These are phyloP conservation scores for Orthosia incerta DNA, from an alignment of 2,888 invertebrate genomes.

Conservation along the genomic window DNA sequence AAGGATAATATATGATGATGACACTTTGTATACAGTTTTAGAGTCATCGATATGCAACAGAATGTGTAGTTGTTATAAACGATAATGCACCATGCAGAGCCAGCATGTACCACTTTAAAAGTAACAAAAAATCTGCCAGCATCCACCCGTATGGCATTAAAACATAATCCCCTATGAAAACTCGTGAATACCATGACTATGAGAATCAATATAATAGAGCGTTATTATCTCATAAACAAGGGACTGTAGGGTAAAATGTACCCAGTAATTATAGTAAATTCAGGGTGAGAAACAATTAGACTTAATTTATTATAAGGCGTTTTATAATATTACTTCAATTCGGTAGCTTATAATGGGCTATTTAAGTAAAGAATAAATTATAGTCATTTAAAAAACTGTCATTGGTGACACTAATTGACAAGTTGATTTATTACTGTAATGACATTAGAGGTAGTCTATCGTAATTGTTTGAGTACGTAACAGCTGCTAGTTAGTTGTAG, in stretches of 20 bases:
- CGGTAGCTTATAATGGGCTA: constrained; percentile 60
- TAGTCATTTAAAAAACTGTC: constrained; percentile 56
- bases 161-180: constrained; percentile 28
- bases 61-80: neutral
- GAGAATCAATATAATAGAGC: constrained; percentile 39
- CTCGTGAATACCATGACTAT: constrained; percentile 21
- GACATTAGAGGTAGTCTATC: constrained; percentile 45
- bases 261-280: constrained; percentile 26
- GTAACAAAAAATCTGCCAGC: constrained; percentile 19
- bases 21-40: neutral
- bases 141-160: constrained; percentile 8
- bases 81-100: neutral
- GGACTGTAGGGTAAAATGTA: constrained; percentile 27
- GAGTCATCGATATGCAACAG: neutral
- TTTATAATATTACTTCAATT: constrained; percentile 51
- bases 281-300: constrained; percentile 64
- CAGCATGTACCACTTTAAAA: neutral
- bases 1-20: too few species aligned
- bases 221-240: constrained; percentile 46
- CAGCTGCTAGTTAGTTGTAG: constrained; percentile 49
- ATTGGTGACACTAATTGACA: constrained; percentile 67
- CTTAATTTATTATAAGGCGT: constrained; percentile 55
- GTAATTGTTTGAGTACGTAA: constrained; percentile 40
- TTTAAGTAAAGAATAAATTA: constrained; percentile 57
- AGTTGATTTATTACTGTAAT: constrained; percentile 61